Evolutionary conservation across 2,797 vertebrate genomes (phyloP), one percentile per base, ranked within the genome.

Genomic region (Prionace glauca): DNA sequence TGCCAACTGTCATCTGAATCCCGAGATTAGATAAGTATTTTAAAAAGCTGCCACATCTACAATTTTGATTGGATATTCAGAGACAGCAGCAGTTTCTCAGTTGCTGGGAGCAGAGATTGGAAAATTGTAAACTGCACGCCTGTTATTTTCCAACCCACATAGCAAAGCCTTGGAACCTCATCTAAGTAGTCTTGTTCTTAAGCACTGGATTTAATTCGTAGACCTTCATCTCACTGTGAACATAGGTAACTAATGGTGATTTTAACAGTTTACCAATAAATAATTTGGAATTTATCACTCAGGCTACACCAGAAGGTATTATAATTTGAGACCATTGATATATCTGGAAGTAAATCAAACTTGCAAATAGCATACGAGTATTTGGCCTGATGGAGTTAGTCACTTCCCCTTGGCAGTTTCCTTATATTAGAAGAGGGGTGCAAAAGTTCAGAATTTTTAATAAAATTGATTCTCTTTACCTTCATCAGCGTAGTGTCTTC

Each of bases 1-100:
- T 92, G 62, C 62, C n/a, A 92, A 69, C 62, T 56, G 71, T 77
- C 71, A 74, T 77, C 45, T 95, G 93, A 95, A 56, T 77, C 71
- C 93, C 41, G 12, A 56, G 93, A 77, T 74, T 95, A 77, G 45
- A 50, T 56, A 74, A 32, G 14, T 45, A 32, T 74, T 32, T 95
- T 95, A 32, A 32, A 94, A 95, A 74, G 45, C 69, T n/a, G 24
- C 71, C 41, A 56, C 1, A 41, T 95, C 71, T 95, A 72, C 16
- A 69, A 24, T 92, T 92, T 92, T 69, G 62, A 32, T 18, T 69
- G n/a, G 62, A 69, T 14, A 41, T 67, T 92, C 65, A 5, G n/a
- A 24, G 24, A 41, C 62, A 36, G 81, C 41, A 84, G 41, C 81
- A 84, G 79, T 84, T 84, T 41, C 36, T 84, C 8, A 0, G 26